Evolutionary conservation across 2,888 invertebrate genomes (phyloP), one percentile per base, ranked within the genome.

Genomic region (Priocnemis perturbator): DNA sequence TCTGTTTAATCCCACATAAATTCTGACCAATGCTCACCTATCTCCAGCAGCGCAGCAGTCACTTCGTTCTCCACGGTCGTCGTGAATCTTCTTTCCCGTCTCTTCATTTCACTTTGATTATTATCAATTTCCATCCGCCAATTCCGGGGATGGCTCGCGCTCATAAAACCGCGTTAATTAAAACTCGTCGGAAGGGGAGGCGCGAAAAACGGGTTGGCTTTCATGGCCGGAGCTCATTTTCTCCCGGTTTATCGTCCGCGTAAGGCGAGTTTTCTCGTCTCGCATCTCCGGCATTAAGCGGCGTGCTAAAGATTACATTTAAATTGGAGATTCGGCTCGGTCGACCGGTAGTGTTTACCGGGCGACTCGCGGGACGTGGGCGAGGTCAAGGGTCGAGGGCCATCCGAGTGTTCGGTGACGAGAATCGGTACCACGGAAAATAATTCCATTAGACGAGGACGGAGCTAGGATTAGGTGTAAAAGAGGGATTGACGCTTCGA

Each of bases 221-320:
- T 66, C 19, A 1, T 59, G 17, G 14, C 20, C 37, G 53, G 20
- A 15, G 30, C 17, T 19, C 2, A 4, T 21, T 37, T 4, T 53
- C 23, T 20, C 26, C 4, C 23, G 55, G 56, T 50, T 61, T 56
- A 21, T 60, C 26, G 11, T 17, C 15, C 7, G 55, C 23, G 50
- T 53, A 53, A 58, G 61, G 19, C 53, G 58, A 23, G 23, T 45
- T 50, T 23, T 15, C 55, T 20, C 59, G 44, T 21, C 55, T 60
- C 19, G 48, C 48, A 19, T 56, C 44, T 15, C 55, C 55, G 62
- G 37, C 37, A 37, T 37, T 37, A 37, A 37, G 37, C 37, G 37
- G 53, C 44, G 15, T 44, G 30, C 21, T 70, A 59, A 70, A 62
- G 50, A 67, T 70, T 67, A 57, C 58, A 69, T 69, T 69, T 62